Percentiles rank a stretch among this genome's conserved stretches.
phyloP scores from a whole-genome alignment of 1,140 invertebrate species.

The Drosophila guanche region DNA sequence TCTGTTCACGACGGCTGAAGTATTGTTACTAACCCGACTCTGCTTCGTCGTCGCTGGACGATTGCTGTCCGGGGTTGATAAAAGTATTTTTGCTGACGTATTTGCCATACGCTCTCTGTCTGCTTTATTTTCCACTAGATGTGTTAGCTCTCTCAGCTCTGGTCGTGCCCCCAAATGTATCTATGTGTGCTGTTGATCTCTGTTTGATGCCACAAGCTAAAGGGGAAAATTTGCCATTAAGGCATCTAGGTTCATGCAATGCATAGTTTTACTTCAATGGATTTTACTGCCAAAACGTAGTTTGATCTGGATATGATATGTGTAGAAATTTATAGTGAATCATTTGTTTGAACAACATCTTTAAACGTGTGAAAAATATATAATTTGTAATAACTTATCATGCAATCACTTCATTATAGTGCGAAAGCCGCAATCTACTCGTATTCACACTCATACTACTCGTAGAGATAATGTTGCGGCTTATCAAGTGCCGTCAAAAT shows the following conservation, averaged over 20 bases:
- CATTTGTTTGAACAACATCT: constrained; percentile 2
- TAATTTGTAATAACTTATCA: not conserved
- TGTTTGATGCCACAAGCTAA: constrained; percentile 3
- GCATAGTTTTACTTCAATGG: not conserved
- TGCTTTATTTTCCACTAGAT: constrained; percentile 6
- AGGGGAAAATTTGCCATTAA: not conserved
- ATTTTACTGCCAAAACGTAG: not conserved
- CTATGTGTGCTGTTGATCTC: constrained; percentile 15
- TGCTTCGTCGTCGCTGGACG: constrained; percentile 42
- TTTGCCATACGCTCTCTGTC: not conserved
- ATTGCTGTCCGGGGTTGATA: constrained; percentile 32
- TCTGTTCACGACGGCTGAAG: constrained; percentile 69
- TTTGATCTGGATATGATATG: not conserved
- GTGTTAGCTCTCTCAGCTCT: constrained; percentile 23
- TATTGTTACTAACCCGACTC: constrained; percentile 71
- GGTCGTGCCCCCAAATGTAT: constrained; percentile 61
- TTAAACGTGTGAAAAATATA: not conserved
- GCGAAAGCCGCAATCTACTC: constrained; percentile 12
- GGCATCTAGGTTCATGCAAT: too few relatives aligned
- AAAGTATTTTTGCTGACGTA: constrained; percentile 45
- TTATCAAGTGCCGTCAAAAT: constrained; percentile 16
- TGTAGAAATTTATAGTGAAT: not conserved
- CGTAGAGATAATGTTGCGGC: constrained; percentile 11
- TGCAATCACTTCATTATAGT: constrained; percentile 6
- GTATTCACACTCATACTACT: too few relatives aligned